A percentile compares a stretch with the other conserved stretches of the same genome.
These are phyloP conservation scores for Cottoperca gobio DNA, from an alignment of 2,797 vertebrate genomes.

Conservation along the genomic window DNA sequence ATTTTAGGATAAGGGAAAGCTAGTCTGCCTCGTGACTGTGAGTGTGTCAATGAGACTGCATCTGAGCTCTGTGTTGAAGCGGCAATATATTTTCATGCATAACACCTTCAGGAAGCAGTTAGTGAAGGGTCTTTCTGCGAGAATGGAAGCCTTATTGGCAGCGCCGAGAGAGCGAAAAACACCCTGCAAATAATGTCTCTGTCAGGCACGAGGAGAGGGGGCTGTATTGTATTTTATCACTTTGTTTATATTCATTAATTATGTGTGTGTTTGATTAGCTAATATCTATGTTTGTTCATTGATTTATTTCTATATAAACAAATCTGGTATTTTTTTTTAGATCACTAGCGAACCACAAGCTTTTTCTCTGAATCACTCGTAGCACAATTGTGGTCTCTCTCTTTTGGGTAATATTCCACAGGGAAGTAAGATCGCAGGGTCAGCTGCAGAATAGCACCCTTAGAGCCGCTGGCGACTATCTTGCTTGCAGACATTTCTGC, in stretches of 20 bases:
- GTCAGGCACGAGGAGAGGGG: background rate
- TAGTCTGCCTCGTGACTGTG: slow-evolving; percentile 60
- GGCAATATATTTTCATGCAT: slow-evolving; percentile 42
- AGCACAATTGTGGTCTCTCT: background rate
- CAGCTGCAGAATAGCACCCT: slow-evolving; percentile 47
- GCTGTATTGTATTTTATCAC: background rate
- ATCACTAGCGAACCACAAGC: background rate
- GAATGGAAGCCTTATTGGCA: slow-evolving; percentile 33
- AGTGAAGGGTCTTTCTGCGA: slow-evolving; percentile 21
- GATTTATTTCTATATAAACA: slow-evolving; percentile 2
- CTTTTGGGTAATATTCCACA: slow-evolving; percentile 22
- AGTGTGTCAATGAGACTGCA: slow-evolving; percentile 53
- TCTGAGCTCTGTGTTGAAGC: slow-evolving; percentile 32
- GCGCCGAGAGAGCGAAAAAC: slow-evolving; percentile 18
- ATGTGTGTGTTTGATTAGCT: slow-evolving; percentile 2
- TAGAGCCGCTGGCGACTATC: slow-evolving; percentile 44
- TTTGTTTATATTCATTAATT: slow-evolving; percentile 18
- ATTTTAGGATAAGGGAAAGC: slow-evolving; percentile 19
- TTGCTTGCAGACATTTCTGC: slow-evolving; percentile 46
- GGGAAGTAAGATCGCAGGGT: slow-evolving; percentile 33
- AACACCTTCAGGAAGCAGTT: slow-evolving; percentile 56
- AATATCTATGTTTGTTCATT: slow-evolving; percentile 5
- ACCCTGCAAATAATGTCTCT: slow-evolving; percentile 29
- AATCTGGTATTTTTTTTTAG: slow-evolving; percentile 2
- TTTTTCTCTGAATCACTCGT: slow-evolving; percentile 7